These are phyloP conservation scores for Archips crataeganus DNA, from an alignment of 2,888 invertebrate genomes.

Conservation along the genomic window DNA sequence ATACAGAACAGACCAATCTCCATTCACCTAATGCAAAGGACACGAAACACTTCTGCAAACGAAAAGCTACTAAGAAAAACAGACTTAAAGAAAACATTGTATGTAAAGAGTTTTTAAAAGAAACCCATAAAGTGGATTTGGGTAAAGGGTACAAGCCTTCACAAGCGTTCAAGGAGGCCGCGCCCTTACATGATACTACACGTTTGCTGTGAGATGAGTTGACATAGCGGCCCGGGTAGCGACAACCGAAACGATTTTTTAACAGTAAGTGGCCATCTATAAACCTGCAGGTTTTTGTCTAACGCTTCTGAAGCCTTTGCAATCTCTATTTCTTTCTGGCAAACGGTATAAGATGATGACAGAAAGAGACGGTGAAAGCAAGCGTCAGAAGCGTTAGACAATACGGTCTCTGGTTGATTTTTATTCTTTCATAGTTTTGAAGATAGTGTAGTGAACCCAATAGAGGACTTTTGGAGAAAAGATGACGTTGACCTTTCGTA, in stretches of 20 bases:
- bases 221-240: conserved; percentile 59
- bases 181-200: conserved; percentile 64
- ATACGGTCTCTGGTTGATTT: too few relatives aligned
- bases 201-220: conserved; percentile 75
- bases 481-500: too few relatives aligned
- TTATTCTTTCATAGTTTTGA: too few relatives aligned
- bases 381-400: too few relatives aligned
- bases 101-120: conserved; percentile 56
- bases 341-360: too few relatives aligned
- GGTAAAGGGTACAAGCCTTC: conserved; percentile 61
- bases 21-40: background rate
- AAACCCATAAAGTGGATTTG: conserved; percentile 63
- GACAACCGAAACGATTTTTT: conserved; percentile 50
- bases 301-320: too few relatives aligned
- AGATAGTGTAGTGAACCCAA: too few relatives aligned
- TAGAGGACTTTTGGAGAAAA: too few relatives aligned
- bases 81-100: conserved; percentile 54
- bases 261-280: background rate
- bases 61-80: conserved; percentile 46
- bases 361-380: too few relatives aligned
- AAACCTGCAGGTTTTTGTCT: too few relatives aligned
- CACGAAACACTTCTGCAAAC: conserved; percentile 4
- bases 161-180: conserved; percentile 63
- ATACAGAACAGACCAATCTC: background rate
- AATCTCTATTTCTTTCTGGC: too few relatives aligned